Evolutionary conservation across 2,113 vertebrate species (phyloP).

Genomic region (Corvus cornix): DNA sequence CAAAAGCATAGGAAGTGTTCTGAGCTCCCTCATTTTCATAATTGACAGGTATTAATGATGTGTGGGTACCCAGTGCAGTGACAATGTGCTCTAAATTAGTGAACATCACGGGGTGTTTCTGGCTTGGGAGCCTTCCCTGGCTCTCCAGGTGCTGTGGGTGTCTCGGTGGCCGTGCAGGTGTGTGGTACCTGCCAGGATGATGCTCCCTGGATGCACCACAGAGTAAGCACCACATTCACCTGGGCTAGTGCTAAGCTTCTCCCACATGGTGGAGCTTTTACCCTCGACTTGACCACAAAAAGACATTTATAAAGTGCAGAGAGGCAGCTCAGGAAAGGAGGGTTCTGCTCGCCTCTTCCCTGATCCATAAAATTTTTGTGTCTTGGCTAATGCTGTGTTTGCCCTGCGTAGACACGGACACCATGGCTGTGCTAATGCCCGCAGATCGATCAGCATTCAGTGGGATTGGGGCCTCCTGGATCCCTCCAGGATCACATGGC

Average conservation of each 20-base stretch:
- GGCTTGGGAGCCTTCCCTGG: background rate
- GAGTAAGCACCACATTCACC: background rate
- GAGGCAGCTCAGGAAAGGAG: background rate
- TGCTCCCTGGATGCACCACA: background rate
- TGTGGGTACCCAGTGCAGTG: background rate
- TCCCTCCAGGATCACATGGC: accelerated
- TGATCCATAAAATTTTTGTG: background rate
- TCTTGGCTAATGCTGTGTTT: background rate
- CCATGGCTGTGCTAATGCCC: background rate
- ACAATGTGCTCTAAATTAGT: accelerated
- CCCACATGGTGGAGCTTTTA: constrained; percentile 68
- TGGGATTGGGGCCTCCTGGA: background rate
- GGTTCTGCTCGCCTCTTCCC: background rate
- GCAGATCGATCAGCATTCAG: background rate
- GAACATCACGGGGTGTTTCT: accelerated
- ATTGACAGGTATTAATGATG: background rate
- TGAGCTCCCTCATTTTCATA: background rate
- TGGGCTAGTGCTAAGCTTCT: constrained; percentile 61
- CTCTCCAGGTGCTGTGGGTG: accelerated
- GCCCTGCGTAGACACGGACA: background rate
- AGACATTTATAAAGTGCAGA: background rate
- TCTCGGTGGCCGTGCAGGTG: background rate
- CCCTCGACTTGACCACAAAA: constrained; percentile 52
- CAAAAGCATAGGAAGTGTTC: constrained; percentile 16
- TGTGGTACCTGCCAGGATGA: accelerated